A percentile compares a stretch with the other conserved stretches of the same genome.
Conservation (phyloP, 2,888 invertebrate genomes). For the Tribolium freemani region DNA sequence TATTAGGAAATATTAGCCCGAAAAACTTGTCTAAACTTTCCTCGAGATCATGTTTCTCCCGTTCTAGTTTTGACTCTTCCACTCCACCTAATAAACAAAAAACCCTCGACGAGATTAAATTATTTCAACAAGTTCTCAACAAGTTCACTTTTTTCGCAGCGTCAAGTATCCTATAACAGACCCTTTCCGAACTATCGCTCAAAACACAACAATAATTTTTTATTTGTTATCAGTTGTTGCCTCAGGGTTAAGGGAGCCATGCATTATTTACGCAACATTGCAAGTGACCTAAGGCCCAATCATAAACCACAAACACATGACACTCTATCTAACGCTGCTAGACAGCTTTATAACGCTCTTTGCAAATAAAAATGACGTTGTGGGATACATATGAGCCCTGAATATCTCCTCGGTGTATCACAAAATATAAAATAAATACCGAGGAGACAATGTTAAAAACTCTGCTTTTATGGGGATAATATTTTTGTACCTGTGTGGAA, state of each 20-base stretch:
- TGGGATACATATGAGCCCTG: constrained; percentile 30
- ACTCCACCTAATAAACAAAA: constrained; percentile 20
- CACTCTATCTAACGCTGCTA: constrained; percentile 49
- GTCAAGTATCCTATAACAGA: constrained; percentile 6
- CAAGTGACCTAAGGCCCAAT: constrained; percentile 48
- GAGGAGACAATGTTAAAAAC: constrained; percentile 42
- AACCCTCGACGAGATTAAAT: constrained; percentile 22
- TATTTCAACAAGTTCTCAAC: constrained; percentile 16
- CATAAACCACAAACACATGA: constrained; percentile 50
- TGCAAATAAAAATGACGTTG: constrained; percentile 47
- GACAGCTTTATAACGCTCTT: constrained; percentile 52
- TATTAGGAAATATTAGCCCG: constrained; percentile 7
- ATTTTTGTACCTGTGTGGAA: constrained; percentile 34
- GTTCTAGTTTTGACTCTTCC: constrained; percentile 47
- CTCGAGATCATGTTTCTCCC: constrained; percentile 41
- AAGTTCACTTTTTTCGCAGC: constrained; percentile 1
- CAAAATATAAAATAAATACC: constrained; percentile 44
- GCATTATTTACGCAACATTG: constrained; percentile 40
- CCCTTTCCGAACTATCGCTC: constrained; percentile 11
- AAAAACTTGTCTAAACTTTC: constrained; percentile 6
- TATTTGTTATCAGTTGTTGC: constrained; percentile 2
- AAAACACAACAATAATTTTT: constrained; percentile 28
- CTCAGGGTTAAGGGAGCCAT: constrained; percentile 20
- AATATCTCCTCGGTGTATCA: constrained; percentile 40
- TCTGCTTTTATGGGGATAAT: constrained; percentile 36